Evolutionary conservation across 1,140 invertebrate species (phyloP), one percentile per base, ranked within the genome.

Genomic region (Brachystomella parvula): DNA sequence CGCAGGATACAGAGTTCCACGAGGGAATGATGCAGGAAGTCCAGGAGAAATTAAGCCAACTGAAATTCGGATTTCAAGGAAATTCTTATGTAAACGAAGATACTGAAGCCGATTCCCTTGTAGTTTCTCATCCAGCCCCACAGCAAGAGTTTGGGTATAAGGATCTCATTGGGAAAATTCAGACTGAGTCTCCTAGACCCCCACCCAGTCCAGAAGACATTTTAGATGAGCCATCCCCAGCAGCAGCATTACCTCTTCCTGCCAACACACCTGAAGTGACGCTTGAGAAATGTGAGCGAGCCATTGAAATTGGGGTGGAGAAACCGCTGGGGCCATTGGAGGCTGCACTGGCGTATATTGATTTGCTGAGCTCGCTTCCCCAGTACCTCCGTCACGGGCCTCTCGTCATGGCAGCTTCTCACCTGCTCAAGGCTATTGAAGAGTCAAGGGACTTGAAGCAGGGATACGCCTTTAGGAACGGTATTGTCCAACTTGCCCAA

Each of bases 361-460:
- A 70, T 44, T 47, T 70, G 1, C 57, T 70, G 21, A 65, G 64
- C 60, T 65, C 68, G 0, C 61, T 70, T 6, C 68, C 68, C 0
- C 17, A 61, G 26, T 39, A 47, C 0, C 47, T 66, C 26, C 68
- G 64, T 31, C 61, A 49, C 0, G 68, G 68, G 12, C 65, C 68
- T 1, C 59, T 70, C 32, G 65, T 70, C 1, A 70, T 70, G 68
- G 64, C 68, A 6, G 64, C 68, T 17, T 70, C 68, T 0, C 68
- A 70, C 32, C 66, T 70, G 21, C 65, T 70, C 19, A 15, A 44
- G 0, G 68, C 68, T 2, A 70, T 70, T 65, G 61, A 66, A 21
- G 47, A 53, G 15, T 53, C 32, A 2, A 33, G 33, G 19, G 61
- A 66, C 17, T 39, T 60, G 21, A 29, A 32, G 19, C 39, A n/a